A percentile compares a stretch with the other conserved stretches of the same genome.
These are phyloP conservation scores for Clunio marinus DNA, from an alignment of 2,888 invertebrate species.

Conservation along the genomic window DNA sequence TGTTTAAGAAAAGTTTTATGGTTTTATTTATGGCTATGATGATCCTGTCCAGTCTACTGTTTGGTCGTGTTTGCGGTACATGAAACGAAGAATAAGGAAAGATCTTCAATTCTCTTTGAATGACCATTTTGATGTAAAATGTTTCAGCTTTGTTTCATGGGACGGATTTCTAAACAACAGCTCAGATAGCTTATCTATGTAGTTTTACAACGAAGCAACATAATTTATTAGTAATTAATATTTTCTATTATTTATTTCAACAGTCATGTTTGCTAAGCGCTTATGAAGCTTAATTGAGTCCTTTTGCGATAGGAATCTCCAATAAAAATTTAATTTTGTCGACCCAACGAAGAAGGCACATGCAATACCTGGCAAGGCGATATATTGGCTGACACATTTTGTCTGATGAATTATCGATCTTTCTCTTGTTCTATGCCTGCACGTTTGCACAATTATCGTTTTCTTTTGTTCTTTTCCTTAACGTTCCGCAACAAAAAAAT, in stretches of 20 bases:
- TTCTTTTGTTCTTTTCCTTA: slow-evolving; percentile 17
- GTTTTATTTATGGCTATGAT: not conserved
- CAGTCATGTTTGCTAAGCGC: not conserved
- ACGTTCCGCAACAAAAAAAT: not conserved
- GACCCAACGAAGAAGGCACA: slow-evolving; percentile 5
- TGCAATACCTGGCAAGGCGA: not conserved
- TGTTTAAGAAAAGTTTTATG: slow-evolving; percentile 10
- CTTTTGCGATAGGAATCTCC: slow-evolving; percentile 4
- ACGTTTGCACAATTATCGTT: slow-evolving; percentile 37
- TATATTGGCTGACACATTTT: not conserved
- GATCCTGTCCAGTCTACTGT: not conserved
- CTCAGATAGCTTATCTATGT: too few relatives aligned
- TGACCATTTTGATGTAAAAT: not conserved
- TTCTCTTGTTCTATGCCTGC: slow-evolving; percentile 27
- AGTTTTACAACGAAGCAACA: slow-evolving; percentile 9
- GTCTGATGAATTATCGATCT: not conserved
- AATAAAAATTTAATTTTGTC: slow-evolving; percentile 31
- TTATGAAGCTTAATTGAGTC: slow-evolving; percentile 22
- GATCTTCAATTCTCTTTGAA: not conserved
- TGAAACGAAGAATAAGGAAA: not conserved
- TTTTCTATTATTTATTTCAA: not conserved
- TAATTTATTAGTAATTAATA: slow-evolving; percentile 29
- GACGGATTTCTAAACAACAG: too few relatives aligned
- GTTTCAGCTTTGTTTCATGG: too few relatives aligned
- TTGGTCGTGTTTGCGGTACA: slow-evolving; percentile 7